Base-by-base conservation (phyloP, 2,888 invertebrate species). In the Podabrus alpinus region DNA sequence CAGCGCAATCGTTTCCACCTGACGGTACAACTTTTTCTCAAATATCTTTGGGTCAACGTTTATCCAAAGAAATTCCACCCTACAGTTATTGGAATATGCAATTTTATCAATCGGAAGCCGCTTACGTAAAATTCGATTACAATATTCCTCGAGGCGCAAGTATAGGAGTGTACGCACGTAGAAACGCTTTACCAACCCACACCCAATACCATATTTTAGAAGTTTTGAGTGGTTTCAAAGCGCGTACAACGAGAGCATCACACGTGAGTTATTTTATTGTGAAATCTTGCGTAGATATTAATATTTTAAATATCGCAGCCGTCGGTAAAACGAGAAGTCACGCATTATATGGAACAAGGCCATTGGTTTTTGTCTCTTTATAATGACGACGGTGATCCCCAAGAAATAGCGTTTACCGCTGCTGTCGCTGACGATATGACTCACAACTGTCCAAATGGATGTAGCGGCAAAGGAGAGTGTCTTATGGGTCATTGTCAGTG, bases 61-160 rank as follows among this genome's bases (percentile, higher is more conserved):
- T 96, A 83, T 94, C 94, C 83, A 94, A 95, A 88, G 94, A 95
- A 89, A 95, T 98, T 86, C 94, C 94, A 84, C 94, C 97, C 79
- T 97, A 97, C 89, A 95, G 97, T 86, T 97, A 97, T 88, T 97
- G 97, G 97, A 97, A 97, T 88, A 95, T 97, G 93, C 97, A 97
- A 88, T 97, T 98, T 88, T 96, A 95, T 88, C 97, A 97, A 88
- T 95, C 95, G 77, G 95, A 97, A 88, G 94, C 97, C 71, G 94
- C 96, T 66, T 97, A 97, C 88, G 95, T 98, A 70, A 95, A 95
- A 86, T 97, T 98, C 87, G 97, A 98, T 88, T 96, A 98, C 88
- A 94, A 94, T 88, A 96, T 97, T 85, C 95, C 96, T 1, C 90
- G 96, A 79, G 96, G 96, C 69, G 95, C 96, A 62, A 96, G 95